These are phyloP conservation scores for Bungarus multicinctus DNA, from an alignment of 2,113 vertebrate genomes.

Conservation along the genomic window DNA sequence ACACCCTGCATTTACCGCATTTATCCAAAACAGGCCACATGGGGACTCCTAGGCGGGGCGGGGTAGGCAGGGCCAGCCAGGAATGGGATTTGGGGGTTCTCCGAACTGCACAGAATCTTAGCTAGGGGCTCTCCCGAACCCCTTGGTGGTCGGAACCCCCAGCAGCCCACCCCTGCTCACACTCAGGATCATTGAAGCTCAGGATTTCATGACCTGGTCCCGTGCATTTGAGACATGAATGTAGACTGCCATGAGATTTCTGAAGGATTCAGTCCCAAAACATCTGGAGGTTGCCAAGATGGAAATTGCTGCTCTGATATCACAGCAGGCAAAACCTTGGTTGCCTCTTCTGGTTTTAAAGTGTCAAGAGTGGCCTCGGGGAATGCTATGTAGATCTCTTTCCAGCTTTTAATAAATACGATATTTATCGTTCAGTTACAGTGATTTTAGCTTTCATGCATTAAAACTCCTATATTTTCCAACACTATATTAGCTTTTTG, in stretches of 20 bases:
- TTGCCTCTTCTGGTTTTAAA: not conserved
- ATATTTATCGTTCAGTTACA: not conserved
- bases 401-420: not conserved
- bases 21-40: too few relatives aligned
- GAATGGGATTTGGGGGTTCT: too few relatives aligned
- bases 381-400: not conserved
- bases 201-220: not conserved
- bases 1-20: too few relatives aligned
- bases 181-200: not conserved
- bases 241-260: not conserved
- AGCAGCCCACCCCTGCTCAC: too few relatives aligned
- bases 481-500: not conserved
- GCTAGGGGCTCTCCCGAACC: too few relatives aligned
- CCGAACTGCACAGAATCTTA: too few relatives aligned
- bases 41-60: too few relatives aligned
- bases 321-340: not conserved
- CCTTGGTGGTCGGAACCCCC: too few relatives aligned
- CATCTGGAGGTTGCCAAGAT: not conserved
- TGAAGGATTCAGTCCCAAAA: not conserved
- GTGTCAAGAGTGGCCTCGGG: not conserved
- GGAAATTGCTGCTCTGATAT: not conserved
- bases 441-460: not conserved
- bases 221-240: not conserved
- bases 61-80: too few relatives aligned
- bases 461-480: not conserved